Base-by-base conservation (phyloP, 2,113 vertebrate genomes). In the Mastomys coucha region DNA sequence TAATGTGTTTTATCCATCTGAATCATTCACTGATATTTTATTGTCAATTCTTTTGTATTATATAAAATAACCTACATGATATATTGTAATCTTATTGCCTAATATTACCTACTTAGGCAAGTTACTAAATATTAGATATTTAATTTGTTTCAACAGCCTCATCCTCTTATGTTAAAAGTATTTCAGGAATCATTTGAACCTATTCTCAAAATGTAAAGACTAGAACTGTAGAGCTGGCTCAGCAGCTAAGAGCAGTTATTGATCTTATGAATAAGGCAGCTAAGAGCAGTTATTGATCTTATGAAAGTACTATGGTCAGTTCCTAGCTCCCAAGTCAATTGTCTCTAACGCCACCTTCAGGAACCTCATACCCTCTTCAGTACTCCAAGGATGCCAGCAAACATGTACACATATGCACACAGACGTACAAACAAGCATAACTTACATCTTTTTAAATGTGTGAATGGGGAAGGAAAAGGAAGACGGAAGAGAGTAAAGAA, bases 121-220 rank as follows among this genome's bases (percentile, higher is more conserved):
- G 84, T 91, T 89, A 53, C 10, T 20, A 77, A 88, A 36, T 51
- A 14, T 33, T 90, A 63, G 42, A 17, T 89, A 70, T 58, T 87
- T 82, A 45, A 75, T 82, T 84, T 87, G 72, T 77, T 88, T 33
- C 16, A 93, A 24, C 36, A 19, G n/a, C 5, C 17, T n/a, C 6
- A 78, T 80, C 8, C 45, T 82, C 31, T 60, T 85, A 53, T 28
- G 16, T 58, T 80, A 82, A 82, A 53, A 67, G 0, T 77, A 75
- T 0, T 39, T 2, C 10, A 95, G 13, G 22, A 95, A 92, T 77
- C 22, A 76, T 96, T 93, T 86, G 63, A 96, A 53, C 36, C 24
- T 78, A 12, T 90, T 78, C 88, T 91, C 20, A 31, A 93, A 96
- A 69, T 73, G 11, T 91, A 60, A 88, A 94, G 82, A 33, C 22